Base-by-base conservation (phyloP, 2,797 vertebrate species). In the Bufotes viridis region DNA sequence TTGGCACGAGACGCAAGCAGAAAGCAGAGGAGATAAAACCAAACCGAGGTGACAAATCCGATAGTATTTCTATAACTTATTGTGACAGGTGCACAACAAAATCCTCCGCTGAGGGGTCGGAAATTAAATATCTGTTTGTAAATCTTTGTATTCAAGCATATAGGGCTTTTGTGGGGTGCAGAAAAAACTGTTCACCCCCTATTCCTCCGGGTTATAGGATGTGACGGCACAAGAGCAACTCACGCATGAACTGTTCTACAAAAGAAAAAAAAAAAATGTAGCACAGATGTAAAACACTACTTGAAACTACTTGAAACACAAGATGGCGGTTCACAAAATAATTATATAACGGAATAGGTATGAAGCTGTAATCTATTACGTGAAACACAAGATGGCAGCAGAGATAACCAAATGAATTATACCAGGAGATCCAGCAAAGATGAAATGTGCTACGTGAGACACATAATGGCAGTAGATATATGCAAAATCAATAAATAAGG, bases 41-140 rank as follows among this genome's bases (percentile, higher is more conserved):
- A 22, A 60, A 80, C 8, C 11, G 7, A 74, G 34, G 29, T 74
- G 34, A 74, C 18, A 53, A 53, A 51, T 9, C 51, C 55, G 72
- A 75, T 24, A 76, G 49, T 76, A 76, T 76, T 24, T 76, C 75
- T 78, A 53, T 53, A 78, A 14, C 10, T 76, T 51, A 65, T 60
- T 20, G 18, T 75, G 69, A 60, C 26, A 34, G 69, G 67, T 15
- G 82, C 69, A 84, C 55, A 67, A 55, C 29, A 7, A 53, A 26
- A 26, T 55, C 24, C 81, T 70, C 81, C 81, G 13, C 51, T 24
- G 55, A n/a, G 22, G 4, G 53, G 49, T 63, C 24, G 53, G 42
- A 10, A 57, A 24, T 42, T 83, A 83, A 57, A 83, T 70, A 70
- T 10, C 65, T 0, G 20, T 70, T 70, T 67, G 49, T 82, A 82